Evolutionary conservation across 2,888 invertebrate species (phyloP), one percentile per base, ranked within the genome.

Genomic region (Agrochola macilenta): DNA sequence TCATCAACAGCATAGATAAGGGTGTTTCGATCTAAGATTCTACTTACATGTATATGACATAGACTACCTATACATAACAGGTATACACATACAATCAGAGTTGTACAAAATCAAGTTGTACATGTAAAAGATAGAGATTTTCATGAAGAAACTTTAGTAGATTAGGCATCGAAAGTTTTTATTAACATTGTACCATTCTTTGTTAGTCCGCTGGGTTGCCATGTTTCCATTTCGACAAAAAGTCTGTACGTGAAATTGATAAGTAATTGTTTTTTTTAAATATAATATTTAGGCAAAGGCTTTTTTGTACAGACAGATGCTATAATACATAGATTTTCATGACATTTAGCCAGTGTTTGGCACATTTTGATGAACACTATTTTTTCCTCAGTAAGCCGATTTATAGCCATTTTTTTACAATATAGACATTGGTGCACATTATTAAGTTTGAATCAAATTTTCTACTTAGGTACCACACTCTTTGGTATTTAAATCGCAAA

Each of bases 351-450:
- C 94, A 93, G 91, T 84, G 84, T 93, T 95, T 95, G 95, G 95
- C 95, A 95, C 95, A 93, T 90, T 83, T 87, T 84, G 88, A 90
- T 95, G 94, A 95, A 95, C 95, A 95, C 95, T 91, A 91, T 88
- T 81, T 84, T 69, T 81, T 84, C 61, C 57, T 81, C 65, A 86
- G 71, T 84, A 86, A 87, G 83, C 83, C 83, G 57, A 82, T 81
- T 79, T 79, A 80, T 89, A 84, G 82, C 61, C 76, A 71, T 78
- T 79, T 80, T 49, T 78, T 76, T 78, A 78, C 60, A 83, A 77
- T 84, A 82, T 75, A 65, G 35, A 77, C 66, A 75, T 79, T 58
- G 26, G 65, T 86, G 60, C 52, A 81, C 54, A 52, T 69, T 76
- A 58, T 64, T 58, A 11, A 76, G 23, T 58, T 78, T 26, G 14